These are phyloP conservation scores for Centroberyx gerrardi DNA, from an alignment of 2,797 vertebrate genomes.

Conservation along the genomic window DNA sequence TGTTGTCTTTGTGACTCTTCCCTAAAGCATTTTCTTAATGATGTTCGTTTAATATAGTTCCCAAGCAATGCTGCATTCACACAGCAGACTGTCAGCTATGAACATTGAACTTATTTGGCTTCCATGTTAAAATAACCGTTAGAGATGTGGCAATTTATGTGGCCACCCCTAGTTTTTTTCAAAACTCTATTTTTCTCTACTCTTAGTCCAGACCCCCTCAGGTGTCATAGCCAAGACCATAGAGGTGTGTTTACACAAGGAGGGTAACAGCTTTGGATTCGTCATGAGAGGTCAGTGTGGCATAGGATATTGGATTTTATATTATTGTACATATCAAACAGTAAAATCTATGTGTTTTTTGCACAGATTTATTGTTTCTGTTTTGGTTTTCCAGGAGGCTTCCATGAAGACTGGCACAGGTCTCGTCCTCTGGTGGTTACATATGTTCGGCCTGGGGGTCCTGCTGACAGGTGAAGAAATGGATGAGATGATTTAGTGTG, in stretches of 20 bases:
- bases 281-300: slow-evolving; percentile 92
- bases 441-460: slow-evolving; percentile 92
- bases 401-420: slow-evolving; percentile 96
- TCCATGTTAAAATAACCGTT: too few species aligned
- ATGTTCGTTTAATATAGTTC: too few species aligned
- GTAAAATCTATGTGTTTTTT: neutral
- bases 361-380: neutral
- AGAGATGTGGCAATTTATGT: too few species aligned
- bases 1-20: neutral
- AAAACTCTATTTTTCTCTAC: slow-evolving; percentile 31
- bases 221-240: slow-evolving; percentile 94
- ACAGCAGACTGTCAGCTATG: too few species aligned
- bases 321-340: neutral
- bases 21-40: neutral
- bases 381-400: slow-evolving; percentile 88
- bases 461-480: slow-evolving; percentile 93
- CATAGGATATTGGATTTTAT: neutral
- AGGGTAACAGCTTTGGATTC: slow-evolving; percentile 98
- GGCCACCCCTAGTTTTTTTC: too few species aligned
- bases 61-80: too few species aligned
- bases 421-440: slow-evolving; percentile 94
- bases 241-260: slow-evolving; percentile 95
- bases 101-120: too few species aligned
- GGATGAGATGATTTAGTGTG: slow-evolving; percentile 9
- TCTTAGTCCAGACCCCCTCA: slow-evolving; percentile 89